Evolutionary conservation across 2,113 vertebrate genomes (phyloP), one percentile per base, ranked within the genome.

Genomic region (Ivindomyrus marchei): DNA sequence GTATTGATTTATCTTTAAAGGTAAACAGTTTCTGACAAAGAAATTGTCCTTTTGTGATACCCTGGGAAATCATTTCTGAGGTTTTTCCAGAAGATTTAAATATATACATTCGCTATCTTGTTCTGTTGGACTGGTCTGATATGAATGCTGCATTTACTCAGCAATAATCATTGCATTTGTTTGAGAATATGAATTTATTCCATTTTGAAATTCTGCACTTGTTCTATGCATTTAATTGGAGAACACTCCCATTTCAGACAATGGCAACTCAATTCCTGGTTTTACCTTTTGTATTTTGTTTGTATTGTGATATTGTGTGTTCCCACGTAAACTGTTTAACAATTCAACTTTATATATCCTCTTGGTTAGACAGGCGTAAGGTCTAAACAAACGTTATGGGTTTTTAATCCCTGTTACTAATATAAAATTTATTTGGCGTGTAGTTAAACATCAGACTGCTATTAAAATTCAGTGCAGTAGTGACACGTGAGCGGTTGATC

Each of bases 391-490:
- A 39, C 15, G 13, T 17, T 80, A 39, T 9, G 39, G 83, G 83
- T 46, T 85, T 85, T 85, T 31, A 70, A n/a, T 42, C n/a, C 85
- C 50, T 90, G 21, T 91, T 91, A 88, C 90, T 42, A 8, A 5
- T 47, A 80, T 27, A 80, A 80, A 80, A 80, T 80, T 36, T 90
- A 84, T 92, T 93, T 88, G 84, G 52, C 92, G 90, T 90, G 94
- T 95, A 89, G 92, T 91, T 89, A 88, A 93, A 91, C 93, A 90
- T 92, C 90, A 92, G 92, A 91, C 87, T 15, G 89, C 92, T 94
- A 92, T 90, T 93, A 93, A 94, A 93, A 95, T 96, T 96, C 94
- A 92, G 91, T 89, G 92, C 93, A 91, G 93, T 91, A 90, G 89
- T 91, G 47, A 90, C 89, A 87, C 94, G 90, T 93, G 94, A 95